A percentile compares a stretch with the other conserved stretches of the same genome.
phyloP scores from a whole-genome alignment of 2,113 vertebrate genomes.

The Arenaria interpres region DNA sequence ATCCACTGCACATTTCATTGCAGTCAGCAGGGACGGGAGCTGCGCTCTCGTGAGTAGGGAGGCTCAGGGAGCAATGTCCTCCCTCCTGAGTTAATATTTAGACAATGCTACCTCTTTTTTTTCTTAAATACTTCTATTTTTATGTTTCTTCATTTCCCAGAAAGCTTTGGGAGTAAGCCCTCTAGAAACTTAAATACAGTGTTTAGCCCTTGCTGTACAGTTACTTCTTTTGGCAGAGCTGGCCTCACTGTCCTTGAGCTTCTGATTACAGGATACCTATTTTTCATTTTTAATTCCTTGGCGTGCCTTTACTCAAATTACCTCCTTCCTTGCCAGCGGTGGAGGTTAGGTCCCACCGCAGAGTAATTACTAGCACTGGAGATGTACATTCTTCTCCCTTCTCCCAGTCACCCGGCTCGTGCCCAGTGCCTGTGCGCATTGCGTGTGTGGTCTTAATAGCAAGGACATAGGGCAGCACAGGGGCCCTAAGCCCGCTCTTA shows the following conservation, averaged over 20 bases:
- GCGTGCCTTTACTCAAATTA: slow-evolving; percentile 47
- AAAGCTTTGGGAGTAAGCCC: neutral
- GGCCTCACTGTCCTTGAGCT: neutral
- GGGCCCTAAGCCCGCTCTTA: neutral
- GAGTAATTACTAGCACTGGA: neutral
- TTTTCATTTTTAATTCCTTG: slow-evolving; percentile 45
- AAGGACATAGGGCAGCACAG: neutral
- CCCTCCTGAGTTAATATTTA: slow-evolving; percentile 27
- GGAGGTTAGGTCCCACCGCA: slow-evolving; percentile 36
- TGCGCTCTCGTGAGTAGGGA: rapidly evolving
- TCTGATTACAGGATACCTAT: slow-evolving; percentile 1
- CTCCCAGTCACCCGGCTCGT: neutral
- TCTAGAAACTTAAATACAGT: neutral
- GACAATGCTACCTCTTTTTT: neutral
- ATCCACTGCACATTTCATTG: neutral
- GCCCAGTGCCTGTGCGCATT: neutral
- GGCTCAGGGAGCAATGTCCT: neutral
- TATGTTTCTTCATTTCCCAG: neutral
- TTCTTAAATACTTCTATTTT: neutral
- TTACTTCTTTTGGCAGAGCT: slow-evolving; percentile 14
- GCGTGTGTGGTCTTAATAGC: neutral
- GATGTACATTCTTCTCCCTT: neutral
- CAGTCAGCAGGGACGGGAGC: neutral
- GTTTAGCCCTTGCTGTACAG: neutral
- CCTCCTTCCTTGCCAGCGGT: slow-evolving; percentile 26